These are phyloP conservation scores for Enteromius paludinosus DNA, from an alignment of 2,797 vertebrate genomes.

Conservation along the genomic window DNA sequence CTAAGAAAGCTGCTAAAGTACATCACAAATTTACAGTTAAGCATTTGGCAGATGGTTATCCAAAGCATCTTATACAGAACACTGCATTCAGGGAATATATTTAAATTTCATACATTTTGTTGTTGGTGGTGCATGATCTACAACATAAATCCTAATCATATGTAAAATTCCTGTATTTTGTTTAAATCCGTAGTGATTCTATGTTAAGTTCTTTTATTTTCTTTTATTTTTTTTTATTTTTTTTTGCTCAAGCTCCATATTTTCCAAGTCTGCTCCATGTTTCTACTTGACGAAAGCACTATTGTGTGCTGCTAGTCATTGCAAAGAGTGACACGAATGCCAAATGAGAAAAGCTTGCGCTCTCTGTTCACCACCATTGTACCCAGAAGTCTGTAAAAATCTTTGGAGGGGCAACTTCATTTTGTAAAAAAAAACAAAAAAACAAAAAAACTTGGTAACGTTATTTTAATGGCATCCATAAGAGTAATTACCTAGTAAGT, in stretches of 20 bases:
- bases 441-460: no score
- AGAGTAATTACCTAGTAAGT: no score
- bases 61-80: not conserved
- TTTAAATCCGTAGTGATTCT: no score
- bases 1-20: not conserved
- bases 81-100: not conserved
- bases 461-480: no score
- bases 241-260: not conserved
- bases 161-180: no score
- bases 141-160: no score
- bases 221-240: no score
- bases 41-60: not conserved
- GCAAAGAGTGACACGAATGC: constrained; percentile 20
- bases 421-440: no score
- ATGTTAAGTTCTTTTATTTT: no score
- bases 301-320: constrained; percentile 1
- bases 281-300: not conserved
- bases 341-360: not conserved
- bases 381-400: no score
- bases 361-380: not conserved
- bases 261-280: not conserved
- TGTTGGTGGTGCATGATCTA: not conserved
- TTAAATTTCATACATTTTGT: not conserved
- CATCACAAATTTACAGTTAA: not conserved
- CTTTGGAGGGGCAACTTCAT: no score